Evolutionary conservation across 1,140 invertebrate species (phyloP), one percentile per base, ranked within the genome.

Genomic region (Drosophila kikkawai): DNA sequence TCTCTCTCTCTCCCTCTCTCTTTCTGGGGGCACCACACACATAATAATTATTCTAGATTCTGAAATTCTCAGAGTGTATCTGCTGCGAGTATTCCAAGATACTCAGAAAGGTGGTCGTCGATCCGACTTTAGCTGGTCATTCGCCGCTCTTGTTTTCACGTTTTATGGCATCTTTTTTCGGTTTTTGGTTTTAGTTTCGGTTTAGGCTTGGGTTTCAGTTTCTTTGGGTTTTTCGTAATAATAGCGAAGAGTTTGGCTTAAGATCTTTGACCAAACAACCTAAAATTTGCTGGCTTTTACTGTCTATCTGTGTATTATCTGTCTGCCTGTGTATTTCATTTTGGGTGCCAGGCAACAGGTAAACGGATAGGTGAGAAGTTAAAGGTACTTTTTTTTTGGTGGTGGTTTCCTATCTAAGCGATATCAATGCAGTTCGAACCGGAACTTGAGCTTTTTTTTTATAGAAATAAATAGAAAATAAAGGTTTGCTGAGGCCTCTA

Each of bases 21-120:
- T 56, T 36, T 48, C 39, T 42, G 42, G 47, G 69, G 74, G 53
- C 47, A 22, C 13, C 17, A 7, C 60, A 63, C 63, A 83, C 81
- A 83, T 87, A 83, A 80, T 80, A 88, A 88, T 87, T 84, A 87
- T 90, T 87, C 68, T 88, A 88, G 68, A 87, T 80, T 77, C 73
- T 55, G 56, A 70, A 57, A 67, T 56, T 78, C 65, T 60, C 70
- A 47, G 55, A 66, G 61, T 60, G 58, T 60, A 61, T 64, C 57
- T 56, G 36, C 50, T 67, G 13, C 9, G 59, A 39, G 45, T 51
- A 11, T 50, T 56, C 45, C 45, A 63, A 51, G 53, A 63, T 60
- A 71, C 63, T 67, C 48, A 56, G 44, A 86, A 86, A 82, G 83
- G 82, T 85, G 82, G 69, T 79, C 82, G 75, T 75, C 75, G 82